These are phyloP conservation scores for Grammomys surdaster DNA, from an alignment of 2,113 vertebrate species.

Conservation along the genomic window DNA sequence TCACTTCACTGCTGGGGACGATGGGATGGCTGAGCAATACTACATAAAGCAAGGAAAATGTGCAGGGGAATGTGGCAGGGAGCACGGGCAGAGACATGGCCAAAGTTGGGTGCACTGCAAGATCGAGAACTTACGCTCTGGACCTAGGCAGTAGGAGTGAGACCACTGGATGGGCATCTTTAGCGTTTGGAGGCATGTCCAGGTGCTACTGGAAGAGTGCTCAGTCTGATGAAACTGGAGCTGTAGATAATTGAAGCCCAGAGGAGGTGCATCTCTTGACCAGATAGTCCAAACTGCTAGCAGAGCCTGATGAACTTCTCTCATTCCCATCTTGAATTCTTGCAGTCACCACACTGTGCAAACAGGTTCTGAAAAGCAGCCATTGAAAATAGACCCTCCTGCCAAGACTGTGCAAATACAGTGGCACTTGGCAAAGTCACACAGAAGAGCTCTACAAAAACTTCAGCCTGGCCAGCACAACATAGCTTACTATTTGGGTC, in stretches of 20 bases:
- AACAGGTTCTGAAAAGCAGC: neutral
- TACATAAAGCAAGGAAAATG: neutral
- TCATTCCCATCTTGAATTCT: neutral
- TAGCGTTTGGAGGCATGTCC: neutral
- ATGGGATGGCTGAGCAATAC: neutral
- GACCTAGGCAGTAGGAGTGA: neutral
- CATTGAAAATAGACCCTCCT: neutral
- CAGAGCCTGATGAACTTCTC: neutral
- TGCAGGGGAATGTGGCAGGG: neutral
- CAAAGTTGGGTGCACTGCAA: neutral
- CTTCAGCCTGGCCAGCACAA: neutral
- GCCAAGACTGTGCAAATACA: neutral
- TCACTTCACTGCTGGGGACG: neutral
- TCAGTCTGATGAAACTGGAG: neutral
- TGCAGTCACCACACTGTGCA: neutral
- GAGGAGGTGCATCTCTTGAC: neutral
- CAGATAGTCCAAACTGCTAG: neutral
- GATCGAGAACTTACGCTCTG: neutral
- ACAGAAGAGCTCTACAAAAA: neutral
- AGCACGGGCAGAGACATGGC: too few species aligned
- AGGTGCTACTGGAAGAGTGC: neutral
- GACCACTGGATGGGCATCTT: neutral
- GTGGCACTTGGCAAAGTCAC: neutral
- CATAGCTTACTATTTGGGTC: neutral
- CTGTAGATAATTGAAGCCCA: neutral